These are phyloP conservation scores for Gymnothorax javanicus DNA, from an alignment of 2,797 vertebrate genomes.

Conservation along the genomic window DNA sequence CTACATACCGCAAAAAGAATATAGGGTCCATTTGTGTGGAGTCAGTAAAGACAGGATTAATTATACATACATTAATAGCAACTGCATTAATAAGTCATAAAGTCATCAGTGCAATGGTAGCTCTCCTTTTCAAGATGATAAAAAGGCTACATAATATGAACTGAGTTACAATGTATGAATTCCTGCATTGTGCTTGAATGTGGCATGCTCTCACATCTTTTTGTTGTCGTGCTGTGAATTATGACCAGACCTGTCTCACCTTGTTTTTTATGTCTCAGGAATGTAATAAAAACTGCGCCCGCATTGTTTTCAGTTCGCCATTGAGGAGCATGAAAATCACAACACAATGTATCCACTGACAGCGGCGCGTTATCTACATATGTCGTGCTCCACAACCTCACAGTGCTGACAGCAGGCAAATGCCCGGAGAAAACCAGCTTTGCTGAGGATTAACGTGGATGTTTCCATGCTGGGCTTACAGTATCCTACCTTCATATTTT, in stretches of 20 bases:
- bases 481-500: slow-evolving; percentile 42
- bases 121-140: slow-evolving; percentile 72
- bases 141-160: slow-evolving; percentile 76
- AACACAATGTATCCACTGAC: slow-evolving; percentile 45
- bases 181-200: slow-evolving; percentile 48
- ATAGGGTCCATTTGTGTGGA: slow-evolving; percentile 67
- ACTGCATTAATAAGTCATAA: slow-evolving; percentile 75
- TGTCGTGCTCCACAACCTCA: slow-evolving; percentile 28
- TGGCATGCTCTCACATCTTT: slow-evolving; percentile 39
- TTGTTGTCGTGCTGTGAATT: slow-evolving; percentile 60
- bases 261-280: slow-evolving; percentile 38
- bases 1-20: slow-evolving; percentile 68
- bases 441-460: slow-evolving; percentile 19
- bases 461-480: slow-evolving; percentile 19
- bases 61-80: slow-evolving; percentile 83
- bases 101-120: slow-evolving; percentile 71
- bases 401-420: slow-evolving; percentile 29
- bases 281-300: slow-evolving; percentile 50
- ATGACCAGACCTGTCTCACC: slow-evolving; percentile 7
- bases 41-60: slow-evolving; percentile 75
- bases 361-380: slow-evolving; percentile 36
- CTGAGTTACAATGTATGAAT: slow-evolving; percentile 66
- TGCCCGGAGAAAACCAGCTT: slow-evolving; percentile 57
- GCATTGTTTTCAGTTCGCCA: slow-evolving; percentile 59
- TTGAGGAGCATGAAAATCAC: slow-evolving; percentile 58